These are phyloP conservation scores for Drosophila niveifrons DNA, from an alignment of 2,888 invertebrate genomes.

Conservation along the genomic window DNA sequence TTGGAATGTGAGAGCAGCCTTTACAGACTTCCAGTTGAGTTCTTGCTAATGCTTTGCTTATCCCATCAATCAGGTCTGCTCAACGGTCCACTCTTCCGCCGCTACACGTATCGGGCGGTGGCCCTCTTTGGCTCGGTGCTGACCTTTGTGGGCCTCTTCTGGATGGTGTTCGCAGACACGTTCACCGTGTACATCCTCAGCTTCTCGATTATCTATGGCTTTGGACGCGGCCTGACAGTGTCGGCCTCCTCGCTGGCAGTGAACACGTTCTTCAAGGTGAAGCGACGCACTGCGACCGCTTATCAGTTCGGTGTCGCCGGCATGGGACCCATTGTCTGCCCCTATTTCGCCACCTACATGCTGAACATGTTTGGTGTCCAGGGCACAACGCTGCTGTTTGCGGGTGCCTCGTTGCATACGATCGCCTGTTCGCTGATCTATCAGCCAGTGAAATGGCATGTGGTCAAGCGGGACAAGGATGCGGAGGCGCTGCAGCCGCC, in stretches of 20 bases:
- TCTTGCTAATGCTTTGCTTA: neutral
- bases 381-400: conserved; percentile 89
- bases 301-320: conserved; percentile 90
- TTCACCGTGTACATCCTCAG: conserved; percentile 87
- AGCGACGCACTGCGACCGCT: conserved; percentile 90
- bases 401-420: conserved; percentile 89
- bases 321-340: conserved; percentile 90
- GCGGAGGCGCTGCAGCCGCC: conserved; percentile 64
- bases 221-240: conserved; percentile 88
- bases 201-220: conserved; percentile 75
- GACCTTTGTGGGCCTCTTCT: conserved; percentile 87
- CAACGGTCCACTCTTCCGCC: conserved; percentile 90
- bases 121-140: conserved; percentile 88
- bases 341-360: conserved; percentile 89
- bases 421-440: conserved; percentile 89
- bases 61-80: conserved; percentile 85
- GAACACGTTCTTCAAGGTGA: conserved; percentile 90
- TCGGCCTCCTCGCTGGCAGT: conserved; percentile 90
- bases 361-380: conserved; percentile 88
- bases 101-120: conserved; percentile 89
- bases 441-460: conserved; percentile 92
- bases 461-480: conserved; percentile 85
- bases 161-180: conserved; percentile 88
- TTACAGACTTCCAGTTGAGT: neutral
- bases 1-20: neutral